Base-by-base conservation (phyloP, 2,797 vertebrate genomes). In the Merluccius polli region DNA sequence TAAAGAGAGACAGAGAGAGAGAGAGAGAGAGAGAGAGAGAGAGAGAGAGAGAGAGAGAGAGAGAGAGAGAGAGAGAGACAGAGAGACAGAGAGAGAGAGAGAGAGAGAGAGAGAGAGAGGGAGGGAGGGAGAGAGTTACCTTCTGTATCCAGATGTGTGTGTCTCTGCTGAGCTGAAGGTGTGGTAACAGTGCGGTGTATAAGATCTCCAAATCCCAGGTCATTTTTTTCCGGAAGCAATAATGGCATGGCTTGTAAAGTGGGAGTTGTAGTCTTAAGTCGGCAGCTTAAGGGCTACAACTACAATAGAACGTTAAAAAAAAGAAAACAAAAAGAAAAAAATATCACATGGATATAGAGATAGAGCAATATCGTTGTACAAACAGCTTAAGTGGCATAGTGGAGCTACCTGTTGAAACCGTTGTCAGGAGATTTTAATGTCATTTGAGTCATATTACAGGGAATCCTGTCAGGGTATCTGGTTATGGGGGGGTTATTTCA, bases 161-260 rank as follows among this genome's bases (percentile, higher is more conserved):
- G 73, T 83, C 78, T 82, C 81, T 77, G 75, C 82, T 69, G 48
- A 82, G 18, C 29, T 69, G 67, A 13, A 31, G 65, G 67, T 69
- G 29, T 69, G 65, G 65, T 29, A 85, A 84, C 83, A 77, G 85
- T 85, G 85, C 38, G 76, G 83, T 88, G 77, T 86, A 86, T 86
- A 30, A 70, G 33, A 79, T 77, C 82, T 89, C 85, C 83, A 83
- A 81, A 89, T 88, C 84, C 90, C 88, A 89, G 89, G 89, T 91
- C 82, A 90, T 90, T 93, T 69, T 15, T 65, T 31, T 93, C 91
- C 88, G 90, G 92, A 94, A 94, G 94, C 93, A 95, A 94, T 93
- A 94, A 93, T 85, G 89, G 88, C 86, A 87, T 74, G 78, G 84
- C 82, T 84, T 65, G 59, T 27, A 4, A 10, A 59, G 21, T 6